phyloP scores from a whole-genome alignment of 2,888 invertebrate species.

The Drosophila tripunctata region DNA sequence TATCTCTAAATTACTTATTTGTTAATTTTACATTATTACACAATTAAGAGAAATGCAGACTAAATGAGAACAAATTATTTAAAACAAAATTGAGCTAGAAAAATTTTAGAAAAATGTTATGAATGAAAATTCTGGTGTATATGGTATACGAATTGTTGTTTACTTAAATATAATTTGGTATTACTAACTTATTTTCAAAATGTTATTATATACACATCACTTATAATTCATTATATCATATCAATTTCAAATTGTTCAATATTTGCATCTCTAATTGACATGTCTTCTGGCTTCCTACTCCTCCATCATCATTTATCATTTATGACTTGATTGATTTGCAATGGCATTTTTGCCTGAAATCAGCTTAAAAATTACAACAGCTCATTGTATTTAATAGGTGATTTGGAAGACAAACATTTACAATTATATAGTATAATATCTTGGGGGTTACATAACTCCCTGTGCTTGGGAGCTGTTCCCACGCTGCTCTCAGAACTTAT shows the following conservation, averaged over 20 bases:
- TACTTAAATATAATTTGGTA: too few species aligned
- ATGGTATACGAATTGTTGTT: too few species aligned
- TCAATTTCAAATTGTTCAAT: neutral
- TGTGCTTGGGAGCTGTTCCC: conserved; percentile 53
- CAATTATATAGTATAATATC: conserved; percentile 19
- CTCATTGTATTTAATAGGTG: conserved; percentile 66
- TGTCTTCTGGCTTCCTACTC: conserved; percentile 10
- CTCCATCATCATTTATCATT: neutral
- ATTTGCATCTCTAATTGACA: conserved; percentile 57
- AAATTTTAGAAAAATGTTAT: too few species aligned
- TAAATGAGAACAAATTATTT: conserved; percentile 18
- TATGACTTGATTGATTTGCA: conserved; percentile 49
- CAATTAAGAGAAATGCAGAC: conserved; percentile 26
- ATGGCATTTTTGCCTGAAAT: conserved; percentile 39
- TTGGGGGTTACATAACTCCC: conserved; percentile 59
- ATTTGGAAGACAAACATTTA: conserved; percentile 41
- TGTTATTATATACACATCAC: neutral
- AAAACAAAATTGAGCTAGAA: neutral
- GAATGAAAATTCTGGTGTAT: too few species aligned
- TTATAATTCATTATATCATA: conserved; percentile 5
- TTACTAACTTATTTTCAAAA: too few species aligned
- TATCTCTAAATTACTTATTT: conserved; percentile 44
- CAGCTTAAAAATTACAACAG: conserved; percentile 71
- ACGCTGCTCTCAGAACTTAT: conserved; percentile 67
- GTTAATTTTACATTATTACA: conserved; percentile 47